A percentile compares a stretch with the other conserved stretches of the same genome.
phyloP scores from a whole-genome alignment of 2,113 vertebrate genomes.

The Hippopotamus amphibius region DNA sequence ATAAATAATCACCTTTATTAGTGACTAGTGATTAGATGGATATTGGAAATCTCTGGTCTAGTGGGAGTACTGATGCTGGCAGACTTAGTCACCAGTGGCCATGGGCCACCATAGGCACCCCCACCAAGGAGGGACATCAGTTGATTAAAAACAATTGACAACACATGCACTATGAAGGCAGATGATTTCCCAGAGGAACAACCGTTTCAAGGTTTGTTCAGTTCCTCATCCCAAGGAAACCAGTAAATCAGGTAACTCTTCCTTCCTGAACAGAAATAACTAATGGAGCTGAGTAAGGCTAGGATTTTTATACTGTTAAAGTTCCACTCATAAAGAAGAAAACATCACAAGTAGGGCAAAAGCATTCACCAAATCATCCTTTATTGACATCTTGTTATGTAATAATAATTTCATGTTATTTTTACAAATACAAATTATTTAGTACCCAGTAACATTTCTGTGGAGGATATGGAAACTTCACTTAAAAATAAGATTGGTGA shows the following conservation, averaged over 20 bases:
- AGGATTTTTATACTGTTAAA: neutral
- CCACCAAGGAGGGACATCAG: no score
- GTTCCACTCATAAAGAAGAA: neutral
- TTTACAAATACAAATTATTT: neutral
- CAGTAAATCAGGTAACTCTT: neutral
- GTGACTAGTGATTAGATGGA: neutral
- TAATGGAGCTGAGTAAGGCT: neutral
- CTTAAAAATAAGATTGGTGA: neutral
- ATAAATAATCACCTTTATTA: neutral
- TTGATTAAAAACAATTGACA: neutral
- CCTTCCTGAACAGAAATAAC: neutral
- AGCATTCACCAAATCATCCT: neutral
- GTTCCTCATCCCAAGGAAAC: neutral
- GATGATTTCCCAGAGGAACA: neutral
- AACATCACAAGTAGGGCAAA: neutral
- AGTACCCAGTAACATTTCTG: neutral
- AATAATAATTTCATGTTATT: neutral
- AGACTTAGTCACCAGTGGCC: neutral
- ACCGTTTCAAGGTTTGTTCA: neutral
- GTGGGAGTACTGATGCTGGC: neutral
- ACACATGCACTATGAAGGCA: neutral
- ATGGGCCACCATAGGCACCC: rapidly evolving
- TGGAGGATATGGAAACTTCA: neutral
- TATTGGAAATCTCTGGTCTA: neutral
- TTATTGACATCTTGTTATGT: neutral